A percentile compares a stretch with the other conserved stretches of the same genome.
Conservation (phyloP, 2,797 vertebrate genomes). For the Ctenopoma kingsleyae region DNA sequence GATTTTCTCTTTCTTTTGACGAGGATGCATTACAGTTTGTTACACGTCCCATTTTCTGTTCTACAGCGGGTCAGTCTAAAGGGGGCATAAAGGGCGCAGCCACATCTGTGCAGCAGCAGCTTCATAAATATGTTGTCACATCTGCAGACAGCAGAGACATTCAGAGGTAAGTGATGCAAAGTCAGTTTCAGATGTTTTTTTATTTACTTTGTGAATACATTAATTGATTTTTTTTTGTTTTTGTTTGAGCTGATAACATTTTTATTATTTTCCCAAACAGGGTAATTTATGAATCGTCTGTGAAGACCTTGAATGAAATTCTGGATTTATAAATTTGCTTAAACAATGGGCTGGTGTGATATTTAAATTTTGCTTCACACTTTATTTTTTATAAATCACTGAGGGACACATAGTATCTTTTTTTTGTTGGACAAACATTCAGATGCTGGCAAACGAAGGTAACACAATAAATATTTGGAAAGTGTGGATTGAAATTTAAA, state of each 20-base stretch:
- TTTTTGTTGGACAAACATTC: neutral
- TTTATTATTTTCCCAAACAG: constrained; percentile 78
- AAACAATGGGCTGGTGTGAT: neutral
- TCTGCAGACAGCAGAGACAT: constrained; percentile 71
- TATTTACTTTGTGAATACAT: neutral
- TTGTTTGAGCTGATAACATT: neutral
- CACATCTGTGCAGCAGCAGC: constrained; percentile 81
- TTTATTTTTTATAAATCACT: neutral
- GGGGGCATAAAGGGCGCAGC: constrained; percentile 82
- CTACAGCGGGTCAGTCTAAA: constrained; percentile 80
- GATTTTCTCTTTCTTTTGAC: neutral
- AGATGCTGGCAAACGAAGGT: neutral
- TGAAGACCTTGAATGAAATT: constrained; percentile 87
- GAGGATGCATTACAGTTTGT: neutral
- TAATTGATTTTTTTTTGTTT: no score
- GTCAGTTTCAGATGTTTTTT: neutral
- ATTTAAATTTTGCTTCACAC: constrained; percentile 1
- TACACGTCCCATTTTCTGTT: neutral
- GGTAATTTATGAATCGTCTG: constrained; percentile 87
- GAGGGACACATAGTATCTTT: neutral
- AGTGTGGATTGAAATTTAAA: constrained; percentile 36
- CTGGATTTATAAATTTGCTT: constrained; percentile 76
- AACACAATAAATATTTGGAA: neutral
- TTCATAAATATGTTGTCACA: constrained; percentile 79
- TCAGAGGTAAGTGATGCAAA: constrained; percentile 83